Conservation (phyloP, 1,140 invertebrate genomes). For the Caligus rogercresseyi region DNA sequence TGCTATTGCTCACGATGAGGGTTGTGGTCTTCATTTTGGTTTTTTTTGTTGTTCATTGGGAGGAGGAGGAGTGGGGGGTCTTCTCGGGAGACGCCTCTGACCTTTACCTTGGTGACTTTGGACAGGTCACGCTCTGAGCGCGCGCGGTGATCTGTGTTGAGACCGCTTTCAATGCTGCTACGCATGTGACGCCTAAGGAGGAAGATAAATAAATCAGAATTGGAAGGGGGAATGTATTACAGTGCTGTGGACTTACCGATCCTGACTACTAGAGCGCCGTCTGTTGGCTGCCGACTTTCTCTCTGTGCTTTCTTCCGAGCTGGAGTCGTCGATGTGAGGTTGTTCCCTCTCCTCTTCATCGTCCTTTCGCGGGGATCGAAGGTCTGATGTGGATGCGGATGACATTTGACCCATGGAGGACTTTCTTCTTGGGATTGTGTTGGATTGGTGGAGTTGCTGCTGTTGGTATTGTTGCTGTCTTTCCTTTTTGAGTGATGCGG, state of each 20-base stretch:
- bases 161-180: too few species aligned
- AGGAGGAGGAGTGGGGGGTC: neutral
- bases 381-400: neutral
- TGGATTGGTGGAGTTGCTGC: neutral
- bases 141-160: neutral
- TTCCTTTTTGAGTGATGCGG: constrained; percentile 13
- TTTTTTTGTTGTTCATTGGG: neutral
- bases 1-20: neutral
- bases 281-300: neutral
- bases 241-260: neutral
- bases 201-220: too few species aligned
- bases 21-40: constrained; percentile 11
- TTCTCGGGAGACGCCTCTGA: neutral
- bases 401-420: neutral
- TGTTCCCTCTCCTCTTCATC: neutral
- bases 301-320: neutral
- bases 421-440: neutral
- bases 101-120: constrained; percentile 11
- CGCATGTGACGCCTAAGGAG: too few species aligned
- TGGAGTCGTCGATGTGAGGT: neutral
- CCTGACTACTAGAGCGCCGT: neutral
- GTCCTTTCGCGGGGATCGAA: neutral
- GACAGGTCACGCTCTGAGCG: constrained; percentile 12
- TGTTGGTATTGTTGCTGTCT: neutral
- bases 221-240: too few species aligned